phyloP scores from a whole-genome alignment of 2,888 invertebrate species.

The Drosophila cracens region DNA sequence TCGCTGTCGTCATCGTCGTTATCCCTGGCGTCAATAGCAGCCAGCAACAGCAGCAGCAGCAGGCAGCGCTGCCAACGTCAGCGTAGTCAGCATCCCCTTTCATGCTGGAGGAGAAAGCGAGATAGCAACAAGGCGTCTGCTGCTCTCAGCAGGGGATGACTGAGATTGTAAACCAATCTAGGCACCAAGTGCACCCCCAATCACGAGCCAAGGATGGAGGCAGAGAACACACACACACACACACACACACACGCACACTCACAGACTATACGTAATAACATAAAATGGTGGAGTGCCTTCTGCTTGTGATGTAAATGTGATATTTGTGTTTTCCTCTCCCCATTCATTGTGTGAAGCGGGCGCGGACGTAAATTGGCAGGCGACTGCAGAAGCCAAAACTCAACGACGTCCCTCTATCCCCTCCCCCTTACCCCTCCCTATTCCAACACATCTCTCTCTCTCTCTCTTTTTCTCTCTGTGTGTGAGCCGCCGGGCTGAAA shows the following conservation, averaged over 20 bases:
- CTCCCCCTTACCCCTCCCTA: background rate
- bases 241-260: slow-evolving; percentile 12
- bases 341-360: slow-evolving; percentile 53
- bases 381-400: slow-evolving; percentile 74
- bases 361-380: slow-evolving; percentile 69
- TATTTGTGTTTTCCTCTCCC: slow-evolving; percentile 76
- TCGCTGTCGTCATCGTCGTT: slow-evolving; percentile 14
- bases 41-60: slow-evolving; percentile 35
- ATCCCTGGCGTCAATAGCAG: slow-evolving; percentile 7
- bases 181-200: slow-evolving; percentile 51
- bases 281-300: slow-evolving; percentile 78
- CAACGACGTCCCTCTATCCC: slow-evolving; percentile 13
- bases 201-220: slow-evolving; percentile 18
- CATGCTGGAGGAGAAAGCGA: slow-evolving; percentile 2
- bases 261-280: slow-evolving; percentile 56
- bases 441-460: background rate
- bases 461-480: background rate
- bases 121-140: slow-evolving; percentile 28
- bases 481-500: slow-evolving; percentile 31
- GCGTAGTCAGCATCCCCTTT: slow-evolving; percentile 36
- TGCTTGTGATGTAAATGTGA: slow-evolving; percentile 72
- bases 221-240: slow-evolving; percentile 8
- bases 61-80: slow-evolving; percentile 57
- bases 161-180: slow-evolving; percentile 80
- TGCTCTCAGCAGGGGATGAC: slow-evolving; percentile 63